Evolutionary conservation across 2,797 vertebrate genomes (phyloP).

Genomic region (Acipenser ruthenus): DNA sequence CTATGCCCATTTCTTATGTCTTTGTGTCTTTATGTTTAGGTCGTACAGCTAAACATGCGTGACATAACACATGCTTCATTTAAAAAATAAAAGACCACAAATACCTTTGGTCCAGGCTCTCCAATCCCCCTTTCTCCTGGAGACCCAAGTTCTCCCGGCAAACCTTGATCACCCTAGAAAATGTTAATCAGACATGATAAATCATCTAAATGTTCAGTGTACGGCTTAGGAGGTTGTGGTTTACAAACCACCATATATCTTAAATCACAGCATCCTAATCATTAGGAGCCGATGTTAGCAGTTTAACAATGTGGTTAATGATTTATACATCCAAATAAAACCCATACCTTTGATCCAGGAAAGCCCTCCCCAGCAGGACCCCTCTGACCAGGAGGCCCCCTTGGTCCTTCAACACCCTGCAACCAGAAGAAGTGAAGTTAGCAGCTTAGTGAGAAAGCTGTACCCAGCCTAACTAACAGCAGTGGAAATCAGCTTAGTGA

Average conservation of each 20-base stretch:
- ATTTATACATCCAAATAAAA: too few relatives aligned
- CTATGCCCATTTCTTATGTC: too few relatives aligned
- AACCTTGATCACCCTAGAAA: constrained; percentile 70
- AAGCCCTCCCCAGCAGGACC: constrained; percentile 74
- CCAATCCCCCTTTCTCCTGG: constrained; percentile 70
- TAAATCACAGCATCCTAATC: too few relatives aligned
- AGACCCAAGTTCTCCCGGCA: constrained; percentile 73
- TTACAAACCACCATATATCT: too few relatives aligned
- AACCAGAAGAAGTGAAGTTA: constrained; percentile 19
- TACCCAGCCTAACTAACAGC: not conserved
- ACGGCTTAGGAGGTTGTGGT: too few relatives aligned
- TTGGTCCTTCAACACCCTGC: constrained; percentile 76
- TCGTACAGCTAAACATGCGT: too few relatives aligned
- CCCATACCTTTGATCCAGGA: constrained; percentile 71
- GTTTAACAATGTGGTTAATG: too few relatives aligned
- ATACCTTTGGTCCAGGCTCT: constrained; percentile 74
- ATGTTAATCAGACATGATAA: not conserved
- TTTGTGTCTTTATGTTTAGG: too few relatives aligned
- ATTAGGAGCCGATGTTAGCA: too few relatives aligned
- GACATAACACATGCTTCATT: too few relatives aligned
- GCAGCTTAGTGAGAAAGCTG: not conserved
- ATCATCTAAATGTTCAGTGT: too few relatives aligned
- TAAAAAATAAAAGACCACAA: too few relatives aligned
- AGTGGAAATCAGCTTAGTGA: not conserved
- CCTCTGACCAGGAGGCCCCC: constrained; percentile 67